Conservation (phyloP, 2,888 invertebrate species). For the Dinocampus coccinellae region DNA sequence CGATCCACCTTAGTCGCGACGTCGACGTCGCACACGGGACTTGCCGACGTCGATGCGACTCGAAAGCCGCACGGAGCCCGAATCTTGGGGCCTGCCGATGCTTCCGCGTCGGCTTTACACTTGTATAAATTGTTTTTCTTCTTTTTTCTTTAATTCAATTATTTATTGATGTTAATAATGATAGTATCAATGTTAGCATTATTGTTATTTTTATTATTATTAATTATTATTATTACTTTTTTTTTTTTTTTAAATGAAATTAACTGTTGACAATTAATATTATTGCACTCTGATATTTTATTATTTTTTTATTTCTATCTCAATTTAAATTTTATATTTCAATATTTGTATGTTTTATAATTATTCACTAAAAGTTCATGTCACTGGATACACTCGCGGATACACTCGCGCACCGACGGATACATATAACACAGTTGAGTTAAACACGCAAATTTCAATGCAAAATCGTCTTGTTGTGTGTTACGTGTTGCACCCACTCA, state of each 20-base stretch:
- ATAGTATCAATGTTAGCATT: background rate
- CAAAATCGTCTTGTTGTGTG: background rate
- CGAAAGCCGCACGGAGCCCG: constrained; percentile 64
- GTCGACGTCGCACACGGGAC: constrained; percentile 61
- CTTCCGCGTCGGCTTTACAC: constrained; percentile 34
- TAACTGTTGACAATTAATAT: background rate
- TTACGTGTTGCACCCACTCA: background rate
- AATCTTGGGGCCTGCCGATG: constrained; percentile 59
- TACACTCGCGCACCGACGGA: constrained; percentile 25
- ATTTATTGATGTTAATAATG: background rate
- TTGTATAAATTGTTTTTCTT: background rate
- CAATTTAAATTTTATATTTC: background rate
- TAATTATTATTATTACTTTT: too few relatives aligned
- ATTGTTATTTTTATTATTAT: too few relatives aligned
- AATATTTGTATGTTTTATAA: background rate
- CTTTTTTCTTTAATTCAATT: background rate
- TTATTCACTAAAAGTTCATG: constrained; percentile 19
- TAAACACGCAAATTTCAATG: background rate
- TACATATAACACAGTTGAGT: background rate
- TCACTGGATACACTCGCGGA: constrained; percentile 32
- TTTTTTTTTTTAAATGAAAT: too few relatives aligned
- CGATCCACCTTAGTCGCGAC: constrained; percentile 67
- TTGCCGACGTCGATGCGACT: constrained; percentile 60
- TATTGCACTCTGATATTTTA: background rate
- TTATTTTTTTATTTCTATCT: background rate